Percentiles rank a stretch among this genome's conserved stretches.
phyloP scores from a whole-genome alignment of 2,888 invertebrate genomes.

The Eubasilissa splendida region DNA sequence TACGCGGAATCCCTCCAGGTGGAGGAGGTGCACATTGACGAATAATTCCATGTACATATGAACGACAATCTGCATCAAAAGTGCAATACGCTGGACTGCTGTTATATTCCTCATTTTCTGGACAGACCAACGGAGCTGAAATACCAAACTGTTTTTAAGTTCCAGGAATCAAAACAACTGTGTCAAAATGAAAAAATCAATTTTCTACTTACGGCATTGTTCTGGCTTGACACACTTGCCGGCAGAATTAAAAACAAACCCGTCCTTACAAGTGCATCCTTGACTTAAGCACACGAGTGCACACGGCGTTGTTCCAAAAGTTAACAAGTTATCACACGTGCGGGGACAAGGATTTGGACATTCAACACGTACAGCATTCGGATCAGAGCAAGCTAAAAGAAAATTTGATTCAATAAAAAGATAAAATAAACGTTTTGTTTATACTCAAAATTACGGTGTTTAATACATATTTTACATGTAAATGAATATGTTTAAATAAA shows the following conservation, averaged over 20 bases:
- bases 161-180: too few relatives aligned
- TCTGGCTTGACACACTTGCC: conserved; percentile 38
- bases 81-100: conserved; percentile 3
- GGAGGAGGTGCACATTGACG: not conserved
- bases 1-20: not conserved
- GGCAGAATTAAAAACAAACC: conserved; percentile 34
- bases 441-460: not conserved
- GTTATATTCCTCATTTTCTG: conserved; percentile 3
- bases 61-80: not conserved
- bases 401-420: not conserved
- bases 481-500: too few relatives aligned
- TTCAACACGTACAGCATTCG: conserved; percentile 41
- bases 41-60: not conserved
- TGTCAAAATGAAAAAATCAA: too few relatives aligned
- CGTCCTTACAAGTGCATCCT: conserved; percentile 47
- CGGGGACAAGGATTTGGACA: conserved; percentile 50
- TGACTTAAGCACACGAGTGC: conserved; percentile 27
- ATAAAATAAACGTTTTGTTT: not conserved
- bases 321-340: conserved; percentile 40
- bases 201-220: conserved; percentile 35
- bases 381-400: conserved; percentile 45
- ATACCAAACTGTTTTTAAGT: not conserved
- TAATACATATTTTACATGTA: too few relatives aligned
- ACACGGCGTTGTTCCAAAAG: conserved; percentile 25
- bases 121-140: not conserved